Conservation (phyloP, 1,140 invertebrate genomes). For the Zaprionus vittiger region DNA sequence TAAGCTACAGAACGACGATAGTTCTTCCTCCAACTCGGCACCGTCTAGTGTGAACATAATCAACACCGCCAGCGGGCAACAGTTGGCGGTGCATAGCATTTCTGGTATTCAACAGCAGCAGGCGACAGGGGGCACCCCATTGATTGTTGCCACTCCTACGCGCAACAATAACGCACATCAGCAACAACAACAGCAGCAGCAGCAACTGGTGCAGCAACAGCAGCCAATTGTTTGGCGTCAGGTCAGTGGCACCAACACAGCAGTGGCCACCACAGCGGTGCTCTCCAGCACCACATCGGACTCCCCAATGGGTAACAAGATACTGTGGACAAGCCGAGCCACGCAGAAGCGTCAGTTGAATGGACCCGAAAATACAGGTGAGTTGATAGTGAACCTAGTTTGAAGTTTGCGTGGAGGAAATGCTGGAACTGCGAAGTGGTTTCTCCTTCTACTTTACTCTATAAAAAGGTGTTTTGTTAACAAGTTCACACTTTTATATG, state of each 20-base stretch:
- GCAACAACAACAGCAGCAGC: conserved; percentile 63
- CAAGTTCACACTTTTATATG: no score
- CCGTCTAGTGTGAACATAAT: conserved; percentile 74
- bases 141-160: conserved; percentile 68
- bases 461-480: not conserved
- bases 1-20: conserved; percentile 70
- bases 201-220: conserved; percentile 59
- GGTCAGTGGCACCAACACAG: conserved; percentile 71
- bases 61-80: conserved; percentile 77
- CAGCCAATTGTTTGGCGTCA: conserved; percentile 79
- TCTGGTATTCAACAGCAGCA: conserved; percentile 65
- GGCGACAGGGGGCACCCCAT: conserved; percentile 53
- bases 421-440: not conserved
- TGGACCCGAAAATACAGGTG: conserved; percentile 81
- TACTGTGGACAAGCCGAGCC: conserved; percentile 72
- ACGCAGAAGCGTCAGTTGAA: conserved; percentile 76
- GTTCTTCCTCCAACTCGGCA: conserved; percentile 29
- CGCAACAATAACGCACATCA: conserved; percentile 68
- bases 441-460: no score
- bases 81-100: conserved; percentile 79
- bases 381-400: not conserved
- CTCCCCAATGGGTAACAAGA: conserved; percentile 71
- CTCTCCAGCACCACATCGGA: conserved; percentile 58
- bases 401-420: no score
- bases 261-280: conserved; percentile 71